Percentiles rank a stretch among this genome's conserved stretches.
These are phyloP conservation scores for Chloroceryle inda DNA, from an alignment of 2,797 vertebrate species.

Conservation along the genomic window DNA sequence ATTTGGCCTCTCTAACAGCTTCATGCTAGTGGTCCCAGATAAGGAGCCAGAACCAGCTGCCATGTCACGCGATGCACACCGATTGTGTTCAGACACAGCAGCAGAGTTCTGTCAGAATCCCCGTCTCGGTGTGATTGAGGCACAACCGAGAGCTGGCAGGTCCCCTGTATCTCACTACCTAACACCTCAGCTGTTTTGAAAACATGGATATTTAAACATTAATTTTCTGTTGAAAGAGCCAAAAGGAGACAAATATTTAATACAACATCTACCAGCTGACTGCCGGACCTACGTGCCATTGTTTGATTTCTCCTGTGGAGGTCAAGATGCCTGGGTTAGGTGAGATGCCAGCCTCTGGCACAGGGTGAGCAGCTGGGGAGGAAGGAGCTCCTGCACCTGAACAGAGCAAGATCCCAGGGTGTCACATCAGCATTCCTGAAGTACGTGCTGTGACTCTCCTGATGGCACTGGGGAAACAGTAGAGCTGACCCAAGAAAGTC, in stretches of 20 bases:
- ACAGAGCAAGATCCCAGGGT: neutral
- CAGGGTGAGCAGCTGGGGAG: neutral
- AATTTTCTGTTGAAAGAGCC: neutral
- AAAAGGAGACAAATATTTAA: neutral
- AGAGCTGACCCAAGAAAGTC: neutral
- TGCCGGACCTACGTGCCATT: neutral
- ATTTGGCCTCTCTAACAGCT: neutral
- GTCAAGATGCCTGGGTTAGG: neutral
- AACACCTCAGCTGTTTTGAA: neutral
- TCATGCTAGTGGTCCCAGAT: rapidly evolving
- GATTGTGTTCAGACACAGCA: neutral
- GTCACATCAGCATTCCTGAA: neutral
- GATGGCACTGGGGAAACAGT: rapidly evolving
- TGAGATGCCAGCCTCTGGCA: neutral
- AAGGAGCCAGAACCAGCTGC: neutral
- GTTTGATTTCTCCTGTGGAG: neutral
- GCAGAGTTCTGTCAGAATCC: neutral
- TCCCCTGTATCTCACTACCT: rapidly evolving
- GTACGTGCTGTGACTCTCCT: neutral
- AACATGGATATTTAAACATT: neutral
- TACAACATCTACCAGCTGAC: neutral
- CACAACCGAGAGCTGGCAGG: neutral
- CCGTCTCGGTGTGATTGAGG: rapidly evolving
- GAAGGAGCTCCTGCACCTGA: neutral
- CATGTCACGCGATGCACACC: rapidly evolving